Base-by-base conservation (phyloP, 2,888 invertebrate genomes). In the Macaria liturata region DNA sequence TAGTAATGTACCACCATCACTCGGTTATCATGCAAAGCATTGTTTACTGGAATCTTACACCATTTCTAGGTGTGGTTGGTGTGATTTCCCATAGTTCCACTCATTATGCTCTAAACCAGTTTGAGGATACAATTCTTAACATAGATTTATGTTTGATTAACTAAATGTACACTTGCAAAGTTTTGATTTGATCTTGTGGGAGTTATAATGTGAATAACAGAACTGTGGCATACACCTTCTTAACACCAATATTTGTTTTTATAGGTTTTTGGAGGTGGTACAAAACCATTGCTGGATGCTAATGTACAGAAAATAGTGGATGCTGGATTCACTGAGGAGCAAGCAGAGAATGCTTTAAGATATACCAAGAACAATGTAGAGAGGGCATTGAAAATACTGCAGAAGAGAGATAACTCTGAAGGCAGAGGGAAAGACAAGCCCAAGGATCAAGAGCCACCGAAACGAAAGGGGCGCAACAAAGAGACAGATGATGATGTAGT, bases 281-380 rank as follows among this genome's bases (percentile, higher is more conserved):
- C 93, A 49, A 94, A 94, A 71, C 93, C 95, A 74, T 87, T 96
- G 61, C 76, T 96, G 47, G 96, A 96, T 87, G 94, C 95, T 65
- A 95, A 95, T 83, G 95, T 96, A 39, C 95, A 96, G 72, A 95
- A 94, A 74, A 96, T 97, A 60, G 94, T 96, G 54, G 96, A 96
- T 80, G 95, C 95, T 74, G 97, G 97, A 9, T 97, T 95, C 75
- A 91, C 94, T 32, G 93, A 95, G 59, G 96, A 96, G 57, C 95
- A 96, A 76, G 97, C 97, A 9, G 95, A 94, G 71, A 93, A 93
- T 80, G 95, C 96, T 49, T 86, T 97, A 9, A 94, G 93, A 70
- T 91, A 94, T 61, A 95, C 94, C 48, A 94, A 94, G 63, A 96
- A 96, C 71, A 95, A 96, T 83, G 93, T 96, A 5, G 95, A 95